Percentiles rank a stretch among this genome's conserved stretches.
phyloP scores from a whole-genome alignment of 2,113 vertebrate genomes.

The Erythrolamprus reginae region DNA sequence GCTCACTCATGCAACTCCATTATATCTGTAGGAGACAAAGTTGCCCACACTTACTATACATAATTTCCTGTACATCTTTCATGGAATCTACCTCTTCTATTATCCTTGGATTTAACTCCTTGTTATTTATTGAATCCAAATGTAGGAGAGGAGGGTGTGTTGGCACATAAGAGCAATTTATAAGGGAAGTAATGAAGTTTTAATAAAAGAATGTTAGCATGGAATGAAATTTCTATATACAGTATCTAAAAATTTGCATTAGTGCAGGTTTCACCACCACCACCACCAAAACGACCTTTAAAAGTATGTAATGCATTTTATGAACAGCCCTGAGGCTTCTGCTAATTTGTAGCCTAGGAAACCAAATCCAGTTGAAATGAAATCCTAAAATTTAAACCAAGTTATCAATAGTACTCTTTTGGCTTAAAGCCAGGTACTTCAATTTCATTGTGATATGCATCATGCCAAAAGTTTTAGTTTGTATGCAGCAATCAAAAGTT shows the following conservation, averaged over 20 bases:
- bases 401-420: neutral
- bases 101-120: neutral
- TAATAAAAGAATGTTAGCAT: neutral
- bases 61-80: neutral
- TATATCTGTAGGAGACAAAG: neutral
- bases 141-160: no score
- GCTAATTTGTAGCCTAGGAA: neutral
- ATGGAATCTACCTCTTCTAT: neutral
- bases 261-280: neutral
- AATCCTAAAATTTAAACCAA: neutral
- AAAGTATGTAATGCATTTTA: neutral
- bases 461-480: conserved; percentile 42
- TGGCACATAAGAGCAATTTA: neutral
- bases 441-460: conserved; percentile 9
- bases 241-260: no score
- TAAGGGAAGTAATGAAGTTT: neutral
- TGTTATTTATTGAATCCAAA: neutral
- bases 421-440: neutral
- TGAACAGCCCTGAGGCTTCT: neutral
- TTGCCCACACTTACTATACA: neutral
- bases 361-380: neutral
- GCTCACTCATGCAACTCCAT: neutral
- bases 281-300: neutral
- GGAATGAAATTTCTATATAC: no score
- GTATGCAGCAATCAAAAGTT: conserved; percentile 57